Base-by-base conservation (phyloP, 2,888 invertebrate genomes). In the Aelia acuminata region DNA sequence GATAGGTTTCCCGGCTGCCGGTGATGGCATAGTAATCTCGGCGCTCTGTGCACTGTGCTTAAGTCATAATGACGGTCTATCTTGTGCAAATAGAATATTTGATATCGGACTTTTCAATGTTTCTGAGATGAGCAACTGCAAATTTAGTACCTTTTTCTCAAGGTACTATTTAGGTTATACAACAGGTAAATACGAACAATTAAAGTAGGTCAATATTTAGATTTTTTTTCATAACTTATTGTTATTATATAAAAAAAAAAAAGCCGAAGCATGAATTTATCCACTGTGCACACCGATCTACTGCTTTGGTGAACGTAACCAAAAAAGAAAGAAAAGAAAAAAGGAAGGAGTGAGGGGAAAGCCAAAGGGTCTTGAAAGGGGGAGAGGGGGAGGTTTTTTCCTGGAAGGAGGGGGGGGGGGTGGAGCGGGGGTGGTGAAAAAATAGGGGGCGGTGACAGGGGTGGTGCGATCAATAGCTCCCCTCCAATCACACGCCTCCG, bases 361-460 rank as follows among this genome's bases (percentile, higher is more conserved):
- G n/a, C 80, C 22, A 47, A 80, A n/a, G 80, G 75, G 22, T 22
- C 39, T 1, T 22, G 22, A n/a, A 80, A 43, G n/a, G 7, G 43
- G 13, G 43, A 13, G 22, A 20, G 80, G 86, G 53, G 87, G 57
- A 13, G 48, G 31, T 47, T 63, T 53, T 85, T 85, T 50, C 31
- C 35, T 11, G 84, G 39, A 49, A 50, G 84, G 50, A 47, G 31
- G 18, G 50, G 39, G 85, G n/a, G 50, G 31, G 11, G 31, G 39
- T 7, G 35, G 35, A 35, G 80, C 22, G n/a, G 80, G 43, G 43
- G 80, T 18, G 43, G 80, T 47, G 80, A 80, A 80, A 80, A 80
- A 80, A 80, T 80, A 80, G 80, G 80, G 80, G 80, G 80, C 80
- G 80, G 80, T 80, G 80, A 80, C 80, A 80, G 80, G 80, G 39